Evolutionary conservation across 2,797 vertebrate genomes (phyloP).

Genomic region (Cacajao melanocephalus): DNA sequence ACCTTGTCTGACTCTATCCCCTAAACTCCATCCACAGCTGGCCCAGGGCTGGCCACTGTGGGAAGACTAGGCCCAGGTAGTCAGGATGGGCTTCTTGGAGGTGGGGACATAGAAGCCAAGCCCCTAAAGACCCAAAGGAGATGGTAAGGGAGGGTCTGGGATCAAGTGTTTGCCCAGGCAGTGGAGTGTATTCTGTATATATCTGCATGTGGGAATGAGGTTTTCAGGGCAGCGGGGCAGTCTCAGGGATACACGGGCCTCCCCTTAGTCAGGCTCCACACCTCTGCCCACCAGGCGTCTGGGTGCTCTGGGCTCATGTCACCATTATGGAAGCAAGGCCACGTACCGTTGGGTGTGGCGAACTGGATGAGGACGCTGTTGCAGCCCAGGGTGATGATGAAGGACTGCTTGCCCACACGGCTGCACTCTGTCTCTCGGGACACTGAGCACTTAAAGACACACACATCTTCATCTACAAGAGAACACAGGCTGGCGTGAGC

Average conservation of each 20-base stretch:
- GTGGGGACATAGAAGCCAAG: background rate
- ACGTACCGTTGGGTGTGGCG: slow-evolving; percentile 92
- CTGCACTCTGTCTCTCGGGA: slow-evolving; percentile 95
- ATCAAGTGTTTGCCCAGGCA: background rate
- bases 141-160: accelerated
- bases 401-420: slow-evolving; percentile 97
- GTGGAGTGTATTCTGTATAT: background rate
- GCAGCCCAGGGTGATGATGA: slow-evolving; percentile 96
- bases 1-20: accelerated
- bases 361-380: slow-evolving; percentile 97
- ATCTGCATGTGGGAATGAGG: background rate
- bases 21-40: too few relatives aligned
- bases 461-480: slow-evolving; percentile 91
- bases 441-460: slow-evolving; percentile 96
- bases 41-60: background rate
- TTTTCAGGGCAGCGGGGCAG: background rate
- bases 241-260: background rate
- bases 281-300: background rate
- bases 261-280: background rate
- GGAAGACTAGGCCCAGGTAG: background rate
- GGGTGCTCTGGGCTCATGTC: background rate
- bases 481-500: background rate
- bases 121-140: background rate
- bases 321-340: background rate
- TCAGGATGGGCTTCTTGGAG: background rate